Base-by-base conservation (phyloP, 2,888 invertebrate genomes). In the Holacanthella duospinosa region DNA sequence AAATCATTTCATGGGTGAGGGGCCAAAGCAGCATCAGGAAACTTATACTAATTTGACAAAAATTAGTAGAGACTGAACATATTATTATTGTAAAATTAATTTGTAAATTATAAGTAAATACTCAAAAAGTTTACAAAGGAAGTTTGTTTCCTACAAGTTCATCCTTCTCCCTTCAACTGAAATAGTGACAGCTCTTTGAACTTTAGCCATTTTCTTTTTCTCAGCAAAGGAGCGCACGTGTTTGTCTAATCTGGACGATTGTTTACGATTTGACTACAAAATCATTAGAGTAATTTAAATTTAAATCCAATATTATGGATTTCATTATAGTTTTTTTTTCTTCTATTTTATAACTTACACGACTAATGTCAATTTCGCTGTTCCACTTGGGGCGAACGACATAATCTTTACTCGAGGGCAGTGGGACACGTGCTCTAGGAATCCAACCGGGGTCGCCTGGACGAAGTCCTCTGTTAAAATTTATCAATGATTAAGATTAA, bases 361-460 rank as follows among this genome's bases (percentile, higher is more conserved):
- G 79, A 67, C 86, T 86, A 79, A 93, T 87, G 79, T 93, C 93
- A 55, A 88, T 84, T 75, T 94, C 94, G 66, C 86, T 84, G 68
- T 87, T 88, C 84, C 91, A 93, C 78, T 89, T 89, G 19, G 99
- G 97, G 59, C 99, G 82, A 72, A 89, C 86, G 60, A 97, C 89
- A 78, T 99, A 99, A 79, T 97, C 97, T 80, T 93, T 96, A 77
- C 87, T 93, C 59, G 94, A 93, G 27, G 95, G 95, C 76, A 85
- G 79, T 26, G 99, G 99, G 63, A 99, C 97, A 64, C 97, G 83
- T 19, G 97, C 97, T 75, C 97, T 82, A 36, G 87, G 86, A 68
- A 95, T 86, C 93, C 93, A 97, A 48, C 96, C 97, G 70, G 89
- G 88, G 76, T 95, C 94, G 64, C 97, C 97, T 0, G 96, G 96